Evolutionary conservation across 2,113 vertebrate genomes (phyloP), one percentile per base, ranked within the genome.

Genomic region (Eulemur macaco): DNA sequence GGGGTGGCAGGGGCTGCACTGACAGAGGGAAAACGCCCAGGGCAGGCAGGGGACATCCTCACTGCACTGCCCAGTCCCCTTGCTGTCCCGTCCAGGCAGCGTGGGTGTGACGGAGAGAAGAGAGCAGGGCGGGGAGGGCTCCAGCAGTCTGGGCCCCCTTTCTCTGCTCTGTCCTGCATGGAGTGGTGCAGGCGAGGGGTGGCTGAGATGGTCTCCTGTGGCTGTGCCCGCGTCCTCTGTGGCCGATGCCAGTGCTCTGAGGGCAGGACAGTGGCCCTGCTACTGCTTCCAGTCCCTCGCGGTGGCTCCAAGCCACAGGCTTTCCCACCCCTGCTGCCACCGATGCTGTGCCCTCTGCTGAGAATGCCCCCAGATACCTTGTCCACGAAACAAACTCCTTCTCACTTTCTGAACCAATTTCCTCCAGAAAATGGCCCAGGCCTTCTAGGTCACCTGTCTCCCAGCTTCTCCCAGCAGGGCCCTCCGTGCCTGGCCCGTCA

Each of bases 11-110:
- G 76, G 50, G 63, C 54, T 15, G 31, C 0, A 1, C 69, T 68
- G 60, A 80, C 6, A 5, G 76, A 89, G 37, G 68, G 3, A 21
- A 42, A 34, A 10, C 0, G 18, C 11, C 45, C 10, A 17, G 74
- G 50, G 63, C 31, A 6, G 50, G 29, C 77, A 58, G 66, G 27
- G 56, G 42, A 5, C 13, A 0, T 27, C 82, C 56, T 45, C 13
- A 23, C 39, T 0, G 9, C 0, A 1, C 29, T 12, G n/a, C 15
- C 5, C 58, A 34, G 68, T 7, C 13, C 42, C 14, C 1, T 2
- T 1, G 13, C 54, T 13, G 45, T 45, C 50, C 31, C 9, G 9
- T 27, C 2, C 37, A 29, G 78, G 39, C 37, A n/a, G 10, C 4
- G 5, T 3, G 60, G 47, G 10, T 34, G 37, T 47, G 66, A n/a